Base-by-base conservation (phyloP, 2,888 invertebrate species). In the Ectemnius lituratus region DNA sequence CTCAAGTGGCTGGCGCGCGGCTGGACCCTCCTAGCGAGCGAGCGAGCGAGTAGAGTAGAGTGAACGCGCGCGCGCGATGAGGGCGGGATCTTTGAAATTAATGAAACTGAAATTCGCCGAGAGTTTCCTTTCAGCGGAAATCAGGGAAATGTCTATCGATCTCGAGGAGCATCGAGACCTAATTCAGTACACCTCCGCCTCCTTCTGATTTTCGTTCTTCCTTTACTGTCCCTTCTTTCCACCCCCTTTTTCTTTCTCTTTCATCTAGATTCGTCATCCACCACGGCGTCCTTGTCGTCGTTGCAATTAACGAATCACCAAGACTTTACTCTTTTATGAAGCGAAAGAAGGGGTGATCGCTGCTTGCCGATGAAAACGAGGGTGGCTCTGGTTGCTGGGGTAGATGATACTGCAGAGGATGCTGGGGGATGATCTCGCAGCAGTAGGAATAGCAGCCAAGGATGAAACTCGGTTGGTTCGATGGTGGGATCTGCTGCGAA, bases 31-130 rank as follows among this genome's bases (percentile, higher is more conserved):
- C 45, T 37, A 4, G 37, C 37, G 37, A 11, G 8, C 4, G 37
- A 37, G 28, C 28, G 28, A 8, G 28, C 3, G 28, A 4, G 28
- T 0, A n/a, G n/a, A n/a, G 28, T 4, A 37, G 28, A n/a, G n/a
- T n/a, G n/a, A n/a, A n/a, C n/a, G n/a, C 37, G 11, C 37, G 8
- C 60, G 67, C 61, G 63, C 67, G 67, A 64, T 62, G 73, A 64
- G 67, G 70, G 70, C 67, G 75, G 75, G 64, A 79, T 81, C 80
- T 83, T 78, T 70, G 83, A 83, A 83, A 83, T 83, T 83, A 83
- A 83, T 83, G 83, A 83, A 83, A 83, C 83, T 83, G 83, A 83
- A 83, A 83, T 83, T 83, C 76, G 70, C 75, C 65, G 76, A 75
- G 79, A 72, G 76, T 83, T 81, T 83, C 78, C 79, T 83, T 83